phyloP scores from a whole-genome alignment of 2,888 invertebrate genomes.

The Drosophila parthenogenetica region DNA sequence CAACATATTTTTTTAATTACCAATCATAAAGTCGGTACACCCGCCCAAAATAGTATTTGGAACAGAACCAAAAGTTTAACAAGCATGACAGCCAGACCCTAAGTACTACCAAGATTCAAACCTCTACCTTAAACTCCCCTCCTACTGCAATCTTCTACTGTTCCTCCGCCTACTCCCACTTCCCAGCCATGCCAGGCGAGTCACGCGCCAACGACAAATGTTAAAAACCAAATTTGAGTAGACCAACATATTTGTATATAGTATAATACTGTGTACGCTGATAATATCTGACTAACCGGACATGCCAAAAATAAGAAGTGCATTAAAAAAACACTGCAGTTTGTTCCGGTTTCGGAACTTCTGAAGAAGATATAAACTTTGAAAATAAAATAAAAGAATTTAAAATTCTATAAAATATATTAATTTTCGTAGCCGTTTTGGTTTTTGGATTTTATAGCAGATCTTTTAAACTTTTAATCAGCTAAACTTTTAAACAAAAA shows the following conservation, averaged over 20 bases:
- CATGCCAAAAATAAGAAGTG: slow-evolving; percentile 3
- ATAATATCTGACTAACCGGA: slow-evolving; percentile 27
- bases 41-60: slow-evolving; percentile 75
- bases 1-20: slow-evolving; percentile 57
- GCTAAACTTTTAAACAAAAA: no score
- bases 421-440: no score
- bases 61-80: slow-evolving; percentile 78
- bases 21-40: slow-evolving; percentile 54
- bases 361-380: not conserved
- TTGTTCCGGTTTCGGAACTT: slow-evolving; percentile 2
- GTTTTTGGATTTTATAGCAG: no score
- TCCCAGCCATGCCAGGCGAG: slow-evolving; percentile 8
- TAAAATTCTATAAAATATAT: no score
- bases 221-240: slow-evolving; percentile 5
- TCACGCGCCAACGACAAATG: slow-evolving; percentile 41
- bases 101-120: slow-evolving; percentile 6
- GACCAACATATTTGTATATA: slow-evolving; percentile 7
- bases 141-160: not conserved
- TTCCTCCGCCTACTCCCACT: slow-evolving; percentile 1
- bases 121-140: not conserved
- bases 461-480: no score
- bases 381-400: no score
- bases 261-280: slow-evolving; percentile 20
- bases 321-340: not conserved
- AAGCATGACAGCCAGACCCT: slow-evolving; percentile 62